phyloP scores from a whole-genome alignment of 2,797 vertebrate genomes.

The Clamator glandarius region DNA sequence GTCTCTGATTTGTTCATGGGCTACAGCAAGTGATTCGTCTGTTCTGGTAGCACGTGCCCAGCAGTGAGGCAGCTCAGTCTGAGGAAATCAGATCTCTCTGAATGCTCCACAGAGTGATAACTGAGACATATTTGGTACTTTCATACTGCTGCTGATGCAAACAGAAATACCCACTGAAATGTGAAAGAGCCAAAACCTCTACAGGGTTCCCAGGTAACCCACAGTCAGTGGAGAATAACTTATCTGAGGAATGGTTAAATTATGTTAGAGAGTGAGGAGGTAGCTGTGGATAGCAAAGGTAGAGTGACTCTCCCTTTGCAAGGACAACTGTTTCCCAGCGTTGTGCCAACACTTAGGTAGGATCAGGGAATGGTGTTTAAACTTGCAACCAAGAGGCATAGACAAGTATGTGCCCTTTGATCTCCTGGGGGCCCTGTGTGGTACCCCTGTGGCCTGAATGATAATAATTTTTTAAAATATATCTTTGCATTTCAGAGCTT shows the following conservation, averaged over 20 bases:
- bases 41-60: background rate
- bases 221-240: background rate
- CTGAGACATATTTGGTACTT: background rate
- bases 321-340: background rate
- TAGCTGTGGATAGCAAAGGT: background rate
- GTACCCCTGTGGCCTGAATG: background rate
- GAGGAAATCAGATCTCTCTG: background rate
- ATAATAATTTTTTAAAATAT: background rate
- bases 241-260: background rate
- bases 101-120: background rate
- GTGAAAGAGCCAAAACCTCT: background rate
- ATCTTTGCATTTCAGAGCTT: conserved; percentile 18
- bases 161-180: background rate
- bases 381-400: background rate
- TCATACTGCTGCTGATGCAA: background rate
- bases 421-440: background rate
- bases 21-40: background rate
- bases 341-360: background rate
- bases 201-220: background rate
- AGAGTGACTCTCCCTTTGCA: background rate
- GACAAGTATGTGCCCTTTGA: background rate
- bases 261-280: background rate
- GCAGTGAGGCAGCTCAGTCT: background rate
- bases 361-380: background rate
- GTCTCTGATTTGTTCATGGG: background rate